Evolutionary conservation across 2,113 vertebrate genomes (phyloP).

Genomic region (Octodon degus): DNA sequence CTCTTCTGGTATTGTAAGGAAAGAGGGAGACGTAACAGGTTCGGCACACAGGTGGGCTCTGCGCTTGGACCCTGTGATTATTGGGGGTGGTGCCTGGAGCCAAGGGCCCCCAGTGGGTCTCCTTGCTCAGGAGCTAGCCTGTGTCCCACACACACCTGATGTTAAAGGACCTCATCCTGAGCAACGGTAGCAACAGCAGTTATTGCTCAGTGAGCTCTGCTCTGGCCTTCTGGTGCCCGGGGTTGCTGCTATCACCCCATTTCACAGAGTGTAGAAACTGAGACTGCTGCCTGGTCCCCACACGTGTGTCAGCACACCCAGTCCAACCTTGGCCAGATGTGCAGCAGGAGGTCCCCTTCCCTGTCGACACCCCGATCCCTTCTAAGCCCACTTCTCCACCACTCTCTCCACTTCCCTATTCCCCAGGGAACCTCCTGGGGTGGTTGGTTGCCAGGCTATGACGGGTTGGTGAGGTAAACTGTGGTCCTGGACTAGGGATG

Average conservation of each 20-base stretch:
- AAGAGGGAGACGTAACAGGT: background rate
- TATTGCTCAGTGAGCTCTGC: background rate
- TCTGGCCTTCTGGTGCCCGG: background rate
- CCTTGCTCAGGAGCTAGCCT: background rate
- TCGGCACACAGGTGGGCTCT: background rate
- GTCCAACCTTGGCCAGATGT: background rate
- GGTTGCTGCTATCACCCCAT: background rate
- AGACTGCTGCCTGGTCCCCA: background rate
- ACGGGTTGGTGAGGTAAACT: background rate
- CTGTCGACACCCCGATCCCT: background rate
- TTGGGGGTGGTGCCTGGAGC: background rate
- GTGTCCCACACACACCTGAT: background rate
- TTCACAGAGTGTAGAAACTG: background rate
- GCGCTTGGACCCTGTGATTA: background rate
- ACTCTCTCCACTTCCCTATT: background rate
- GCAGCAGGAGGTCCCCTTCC: background rate
- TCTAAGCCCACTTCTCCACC: background rate
- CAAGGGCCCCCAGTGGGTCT: background rate
- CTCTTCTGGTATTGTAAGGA: background rate
- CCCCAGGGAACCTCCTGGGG: background rate
- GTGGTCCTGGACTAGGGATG: background rate
- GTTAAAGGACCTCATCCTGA: background rate
- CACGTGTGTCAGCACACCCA: background rate
- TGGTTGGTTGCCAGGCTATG: background rate
- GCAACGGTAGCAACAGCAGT: background rate